Conservation (phyloP, 1,140 invertebrate genomes). For the Aplysia californica region DNA sequence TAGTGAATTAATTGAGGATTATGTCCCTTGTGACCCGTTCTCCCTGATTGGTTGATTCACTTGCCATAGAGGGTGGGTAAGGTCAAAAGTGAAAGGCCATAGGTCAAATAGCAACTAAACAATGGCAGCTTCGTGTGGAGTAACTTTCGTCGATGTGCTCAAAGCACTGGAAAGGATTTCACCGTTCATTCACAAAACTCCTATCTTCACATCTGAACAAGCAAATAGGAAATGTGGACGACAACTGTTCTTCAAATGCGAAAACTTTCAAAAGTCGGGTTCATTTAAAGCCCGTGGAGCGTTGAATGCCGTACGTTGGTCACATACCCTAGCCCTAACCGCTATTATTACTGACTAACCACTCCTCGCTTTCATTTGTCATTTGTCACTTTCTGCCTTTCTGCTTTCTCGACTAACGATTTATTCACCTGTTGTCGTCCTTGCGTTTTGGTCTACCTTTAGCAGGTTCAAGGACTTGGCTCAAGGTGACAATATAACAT, state of each 20-base stretch:
- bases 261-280: constrained; percentile 67
- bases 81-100: no score
- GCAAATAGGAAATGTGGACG: constrained; percentile 48
- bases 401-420: not conserved
- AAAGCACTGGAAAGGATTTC: constrained; percentile 45
- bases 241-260: constrained; percentile 63
- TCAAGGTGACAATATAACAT: no score
- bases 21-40: no score
- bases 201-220: constrained; percentile 48
- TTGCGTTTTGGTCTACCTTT: not conserved
- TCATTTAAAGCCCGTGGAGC: constrained; percentile 66
- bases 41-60: no score
- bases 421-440: not conserved
- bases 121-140: not conserved
- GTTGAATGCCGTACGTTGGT: constrained; percentile 54
- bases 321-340: not conserved
- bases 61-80: no score
- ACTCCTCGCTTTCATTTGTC: not conserved
- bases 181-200: constrained; percentile 52
- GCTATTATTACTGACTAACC: not conserved
- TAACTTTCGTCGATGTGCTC: constrained; percentile 38
- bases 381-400: not conserved
- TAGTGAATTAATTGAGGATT: no score
- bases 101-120: no score
- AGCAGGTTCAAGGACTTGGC: no score